These are phyloP conservation scores for Camarhynchus parvulus DNA, from an alignment of 2,113 vertebrate species.

Conservation along the genomic window DNA sequence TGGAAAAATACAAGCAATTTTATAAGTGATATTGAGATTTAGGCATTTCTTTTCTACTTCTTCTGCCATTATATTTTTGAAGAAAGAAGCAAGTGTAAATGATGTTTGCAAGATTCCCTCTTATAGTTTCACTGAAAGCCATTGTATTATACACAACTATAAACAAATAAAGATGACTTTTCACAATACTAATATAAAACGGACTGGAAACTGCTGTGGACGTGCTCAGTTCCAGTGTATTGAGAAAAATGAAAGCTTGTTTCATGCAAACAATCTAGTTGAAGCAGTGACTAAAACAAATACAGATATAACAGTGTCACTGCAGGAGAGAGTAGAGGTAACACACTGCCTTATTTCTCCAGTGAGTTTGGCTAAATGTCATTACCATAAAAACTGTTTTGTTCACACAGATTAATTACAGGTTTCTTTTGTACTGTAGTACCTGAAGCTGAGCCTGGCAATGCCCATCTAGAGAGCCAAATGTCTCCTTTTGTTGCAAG, in stretches of 20 bases:
- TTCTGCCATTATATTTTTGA: background rate
- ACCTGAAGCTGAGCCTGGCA: background rate
- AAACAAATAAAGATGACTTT: background rate
- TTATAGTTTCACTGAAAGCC: background rate
- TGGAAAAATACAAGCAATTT: slow-evolving; percentile 15
- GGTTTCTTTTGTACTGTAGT: background rate
- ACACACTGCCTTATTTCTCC: background rate
- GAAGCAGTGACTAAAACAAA: background rate
- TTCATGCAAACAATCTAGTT: background rate
- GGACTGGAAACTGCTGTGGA: background rate
- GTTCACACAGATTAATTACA: background rate
- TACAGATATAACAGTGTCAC: background rate
- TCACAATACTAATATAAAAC: background rate
- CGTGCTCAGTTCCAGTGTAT: background rate
- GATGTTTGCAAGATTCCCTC: background rate
- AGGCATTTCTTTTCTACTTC: background rate
- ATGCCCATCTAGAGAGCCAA: fast-evolving
- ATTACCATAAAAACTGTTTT: background rate
- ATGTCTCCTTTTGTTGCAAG: background rate
- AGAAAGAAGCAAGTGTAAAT: background rate
- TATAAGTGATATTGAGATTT: background rate
- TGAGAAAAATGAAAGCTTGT: background rate
- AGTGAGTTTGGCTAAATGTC: background rate
- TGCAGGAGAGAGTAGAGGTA: background rate
- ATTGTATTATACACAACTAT: background rate